Evolutionary conservation across 1,140 invertebrate genomes (phyloP), one percentile per base, ranked within the genome.

Genomic region (Pseudomyrmex pallidus): DNA sequence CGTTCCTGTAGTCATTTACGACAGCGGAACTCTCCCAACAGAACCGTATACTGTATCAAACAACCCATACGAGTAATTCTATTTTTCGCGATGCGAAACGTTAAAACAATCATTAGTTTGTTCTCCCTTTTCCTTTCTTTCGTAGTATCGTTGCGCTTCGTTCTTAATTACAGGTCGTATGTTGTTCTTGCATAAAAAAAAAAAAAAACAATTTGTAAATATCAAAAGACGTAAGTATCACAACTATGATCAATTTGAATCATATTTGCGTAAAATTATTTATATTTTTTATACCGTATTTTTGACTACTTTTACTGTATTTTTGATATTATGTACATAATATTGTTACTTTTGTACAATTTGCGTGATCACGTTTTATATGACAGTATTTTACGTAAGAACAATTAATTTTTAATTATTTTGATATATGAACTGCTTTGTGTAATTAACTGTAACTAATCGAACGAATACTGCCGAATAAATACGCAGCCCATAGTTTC

Each of bases 1-100:
- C 1, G 90, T 95, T 62, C 95, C 95, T 5, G 96, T 98, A 3
- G 92, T 95, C 9, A 97, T 99, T 84, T 93, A 94, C 1, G 95
- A 96, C 74, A 95, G 96, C 84, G 97, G 97, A 12, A 85, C 95
- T 63, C 90, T 97, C 15, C 94, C 95, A 17, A 96, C 95, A 2
- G 91, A 95, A 76, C 95, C 96, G 0, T 97, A 96, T 87, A 95
- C 95, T 80, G 95, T 97, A 52, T 96, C 96, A 1, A 96, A 97
- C 88, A 95, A 97, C 84, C 95, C 95, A 74, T 96, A 97, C 89
- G 96, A 96, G 96, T 97, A 95, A 94, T 92, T 7, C 5, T 67
- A 46, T 0, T 50, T 59, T 64, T 15, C 10, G 73, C 46, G 1
- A 66, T 15, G 20, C 3, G 1, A n/a, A n/a, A 68, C 22, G n/a